Evolutionary conservation across 2,888 invertebrate species (phyloP).

Genomic region (Aleiodes alternator): DNA sequence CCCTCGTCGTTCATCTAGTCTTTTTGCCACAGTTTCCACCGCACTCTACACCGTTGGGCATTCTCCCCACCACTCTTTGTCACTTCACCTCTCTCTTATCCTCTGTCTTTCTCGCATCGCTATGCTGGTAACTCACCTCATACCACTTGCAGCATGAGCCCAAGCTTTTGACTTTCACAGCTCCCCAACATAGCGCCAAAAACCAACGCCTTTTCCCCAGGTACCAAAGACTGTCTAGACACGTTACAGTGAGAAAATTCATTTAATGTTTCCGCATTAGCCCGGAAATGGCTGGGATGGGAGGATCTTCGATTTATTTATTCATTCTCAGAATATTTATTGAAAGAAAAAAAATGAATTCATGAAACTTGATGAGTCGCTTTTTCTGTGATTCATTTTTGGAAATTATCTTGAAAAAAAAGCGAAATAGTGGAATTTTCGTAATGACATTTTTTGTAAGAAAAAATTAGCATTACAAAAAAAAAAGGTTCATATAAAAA

Average conservation of each 20-base stretch:
- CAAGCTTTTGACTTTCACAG: slow-evolving; percentile 26
- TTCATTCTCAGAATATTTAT: neutral
- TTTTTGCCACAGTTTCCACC: slow-evolving; percentile 31
- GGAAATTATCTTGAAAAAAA: too few relatives aligned
- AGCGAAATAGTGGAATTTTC: too few relatives aligned
- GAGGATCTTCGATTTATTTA: neutral
- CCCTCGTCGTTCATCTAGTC: slow-evolving; percentile 39
- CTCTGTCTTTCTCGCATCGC: slow-evolving; percentile 11
- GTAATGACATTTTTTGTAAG: too few relatives aligned
- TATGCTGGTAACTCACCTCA: slow-evolving; percentile 11
- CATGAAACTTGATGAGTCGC: too few relatives aligned
- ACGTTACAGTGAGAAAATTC: slow-evolving; percentile 39
- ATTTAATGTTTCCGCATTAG: slow-evolving; percentile 43
- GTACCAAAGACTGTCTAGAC: slow-evolving; percentile 9
- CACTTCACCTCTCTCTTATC: slow-evolving; percentile 32
- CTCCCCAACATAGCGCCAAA: slow-evolving; percentile 7
- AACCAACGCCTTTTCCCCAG: slow-evolving; percentile 6
- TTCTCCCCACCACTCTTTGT: slow-evolving; percentile 24
- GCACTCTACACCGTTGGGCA: slow-evolving; percentile 14
- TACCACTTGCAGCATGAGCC: slow-evolving; percentile 13
- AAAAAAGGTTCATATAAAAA: too few relatives aligned
- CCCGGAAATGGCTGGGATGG: neutral
- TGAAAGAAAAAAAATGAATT: slow-evolving; percentile 12
- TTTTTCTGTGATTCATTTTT: too few relatives aligned
- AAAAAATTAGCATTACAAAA: too few relatives aligned